Evolutionary conservation across 2,113 vertebrate species (phyloP).

Genomic region (Marcusenius ussheri): DNA sequence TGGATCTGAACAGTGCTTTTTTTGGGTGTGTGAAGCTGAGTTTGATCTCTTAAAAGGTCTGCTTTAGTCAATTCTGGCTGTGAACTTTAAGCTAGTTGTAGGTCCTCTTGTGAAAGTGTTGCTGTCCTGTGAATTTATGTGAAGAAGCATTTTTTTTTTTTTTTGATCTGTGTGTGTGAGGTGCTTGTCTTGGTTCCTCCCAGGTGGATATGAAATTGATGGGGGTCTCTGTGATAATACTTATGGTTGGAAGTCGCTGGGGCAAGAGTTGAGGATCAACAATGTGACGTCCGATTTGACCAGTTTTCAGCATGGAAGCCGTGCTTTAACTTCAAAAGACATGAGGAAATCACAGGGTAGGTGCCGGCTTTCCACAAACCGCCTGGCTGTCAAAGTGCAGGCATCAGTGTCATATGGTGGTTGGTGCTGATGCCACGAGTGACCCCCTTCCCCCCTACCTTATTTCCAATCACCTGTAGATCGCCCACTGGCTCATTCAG

Average conservation of each 20-base stretch:
- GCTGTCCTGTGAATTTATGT: not conserved
- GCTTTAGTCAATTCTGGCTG: not conserved
- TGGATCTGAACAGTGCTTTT: not conserved
- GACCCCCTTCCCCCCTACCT: not conserved
- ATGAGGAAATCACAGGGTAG: constrained; percentile 99
- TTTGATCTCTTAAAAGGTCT: not conserved
- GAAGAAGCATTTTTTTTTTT: not conserved
- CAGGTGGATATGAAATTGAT: constrained; percentile 90
- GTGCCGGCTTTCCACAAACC: constrained; percentile 13
- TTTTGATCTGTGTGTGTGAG: not conserved
- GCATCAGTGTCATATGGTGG: no score
- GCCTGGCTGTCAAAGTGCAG: not conserved
- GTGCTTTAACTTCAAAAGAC: constrained; percentile 99
- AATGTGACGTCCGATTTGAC: constrained; percentile 93
- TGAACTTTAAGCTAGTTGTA: not conserved
- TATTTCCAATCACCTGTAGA: constrained; percentile 56
- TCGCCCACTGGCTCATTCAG: constrained; percentile 94
- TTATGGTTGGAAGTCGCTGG: constrained; percentile 99
- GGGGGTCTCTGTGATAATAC: constrained; percentile 92
- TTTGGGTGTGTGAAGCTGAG: not conserved
- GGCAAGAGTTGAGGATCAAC: constrained; percentile 99
- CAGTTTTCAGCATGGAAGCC: constrained; percentile 96
- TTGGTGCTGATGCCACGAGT: not conserved
- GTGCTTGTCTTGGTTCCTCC: not conserved
- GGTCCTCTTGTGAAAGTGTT: not conserved